Evolutionary conservation across 2,113 vertebrate genomes (phyloP).

Genomic region (Rhagologus leucostigma): DNA sequence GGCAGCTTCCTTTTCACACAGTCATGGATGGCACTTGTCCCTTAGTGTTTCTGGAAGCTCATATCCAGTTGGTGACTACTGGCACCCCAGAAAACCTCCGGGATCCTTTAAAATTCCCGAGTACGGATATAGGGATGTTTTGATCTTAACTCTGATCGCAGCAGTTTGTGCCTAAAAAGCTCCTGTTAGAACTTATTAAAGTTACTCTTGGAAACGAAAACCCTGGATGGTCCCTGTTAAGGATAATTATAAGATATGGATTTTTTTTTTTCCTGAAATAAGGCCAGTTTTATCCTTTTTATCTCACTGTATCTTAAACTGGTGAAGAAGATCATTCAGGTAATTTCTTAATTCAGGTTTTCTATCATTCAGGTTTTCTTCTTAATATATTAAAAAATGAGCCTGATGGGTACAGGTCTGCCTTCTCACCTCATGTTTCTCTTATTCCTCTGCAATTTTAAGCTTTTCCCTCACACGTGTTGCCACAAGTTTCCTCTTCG

Average conservation of each 20-base stretch:
- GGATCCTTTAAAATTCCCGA: background rate
- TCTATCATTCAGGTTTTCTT: background rate
- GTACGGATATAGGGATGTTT: background rate
- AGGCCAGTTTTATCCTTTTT: background rate
- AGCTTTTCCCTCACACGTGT: background rate
- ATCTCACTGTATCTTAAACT: background rate
- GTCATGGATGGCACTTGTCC: background rate
- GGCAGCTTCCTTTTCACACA: background rate
- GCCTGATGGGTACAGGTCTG: background rate
- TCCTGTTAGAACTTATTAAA: background rate
- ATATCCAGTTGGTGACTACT: background rate
- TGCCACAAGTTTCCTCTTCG: background rate
- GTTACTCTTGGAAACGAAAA: background rate
- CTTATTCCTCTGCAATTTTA: background rate
- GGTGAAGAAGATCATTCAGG: background rate
- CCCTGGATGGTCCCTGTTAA: background rate
- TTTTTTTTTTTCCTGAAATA: background rate
- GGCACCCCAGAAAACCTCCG: background rate
- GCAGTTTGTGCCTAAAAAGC: background rate
- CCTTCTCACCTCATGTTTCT: background rate
- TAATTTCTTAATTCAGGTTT: too few species aligned
- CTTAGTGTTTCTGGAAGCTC: background rate
- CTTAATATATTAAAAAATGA: background rate
- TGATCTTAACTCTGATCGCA: background rate
- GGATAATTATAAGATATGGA: background rate